phyloP scores from a whole-genome alignment of 2,113 vertebrate species.

The Pyxicephalus adspersus region DNA sequence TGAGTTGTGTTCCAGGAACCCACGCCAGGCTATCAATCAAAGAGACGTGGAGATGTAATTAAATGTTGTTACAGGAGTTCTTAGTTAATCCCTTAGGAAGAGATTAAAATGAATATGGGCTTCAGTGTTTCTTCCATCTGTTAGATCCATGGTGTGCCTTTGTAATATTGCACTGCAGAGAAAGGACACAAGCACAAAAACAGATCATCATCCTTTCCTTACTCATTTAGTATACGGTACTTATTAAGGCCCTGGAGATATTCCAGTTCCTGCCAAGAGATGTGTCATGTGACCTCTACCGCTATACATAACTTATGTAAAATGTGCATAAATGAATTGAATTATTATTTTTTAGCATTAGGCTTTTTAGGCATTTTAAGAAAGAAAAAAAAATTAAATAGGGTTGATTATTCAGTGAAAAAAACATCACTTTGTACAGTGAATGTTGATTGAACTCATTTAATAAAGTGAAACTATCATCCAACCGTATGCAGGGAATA shows the following conservation, averaged over 20 bases:
- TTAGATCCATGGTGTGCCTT: slow-evolving; percentile 4
- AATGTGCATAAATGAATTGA: too few species aligned
- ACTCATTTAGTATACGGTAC: background rate
- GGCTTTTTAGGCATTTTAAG: too few species aligned
- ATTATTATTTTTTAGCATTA: too few species aligned
- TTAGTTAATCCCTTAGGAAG: slow-evolving; percentile 31
- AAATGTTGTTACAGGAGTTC: slow-evolving; percentile 3
- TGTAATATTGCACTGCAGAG: slow-evolving; percentile 9
- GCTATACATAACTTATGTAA: background rate
- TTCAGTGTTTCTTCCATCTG: slow-evolving; percentile 6
- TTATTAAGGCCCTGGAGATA: slow-evolving; percentile 9
- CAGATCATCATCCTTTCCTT: background rate
- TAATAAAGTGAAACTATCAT: too few species aligned
- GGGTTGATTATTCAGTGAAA: too few species aligned
- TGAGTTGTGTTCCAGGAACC: slow-evolving; percentile 23
- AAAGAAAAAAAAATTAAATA: too few species aligned
- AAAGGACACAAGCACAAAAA: slow-evolving; percentile 16
- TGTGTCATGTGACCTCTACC: background rate
- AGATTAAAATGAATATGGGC: slow-evolving; percentile 32
- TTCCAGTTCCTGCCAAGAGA: background rate
- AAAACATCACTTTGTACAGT: too few species aligned
- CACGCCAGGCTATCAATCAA: slow-evolving; percentile 36
- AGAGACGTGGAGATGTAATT: slow-evolving; percentile 41
- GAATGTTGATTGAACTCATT: too few species aligned
- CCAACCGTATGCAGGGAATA: too few species aligned